Percentiles rank a stretch among this genome's conserved stretches.
These are phyloP conservation scores for Henricia sp. DNA, from an alignment of 53 echinoderm and acorn worm species.

Conservation along the genomic window DNA sequence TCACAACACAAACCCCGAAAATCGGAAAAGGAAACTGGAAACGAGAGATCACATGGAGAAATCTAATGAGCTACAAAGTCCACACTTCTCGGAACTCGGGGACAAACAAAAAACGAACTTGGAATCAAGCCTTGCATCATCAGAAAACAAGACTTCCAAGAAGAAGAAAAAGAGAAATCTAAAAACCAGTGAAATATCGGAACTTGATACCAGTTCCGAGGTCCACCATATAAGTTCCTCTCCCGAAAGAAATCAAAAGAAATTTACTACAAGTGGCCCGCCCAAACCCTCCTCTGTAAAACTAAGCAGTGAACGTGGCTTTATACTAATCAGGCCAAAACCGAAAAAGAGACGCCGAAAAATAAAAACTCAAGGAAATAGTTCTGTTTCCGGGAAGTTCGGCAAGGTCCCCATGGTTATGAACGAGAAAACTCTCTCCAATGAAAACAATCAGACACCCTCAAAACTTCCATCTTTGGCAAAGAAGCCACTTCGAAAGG, in stretches of 20 bases:
- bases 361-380: not conserved
- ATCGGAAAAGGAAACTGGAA: too few species aligned
- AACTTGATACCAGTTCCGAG: not conserved
- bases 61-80: too few species aligned
- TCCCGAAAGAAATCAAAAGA: not conserved
- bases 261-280: not conserved
- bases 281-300: not conserved
- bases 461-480: not conserved
- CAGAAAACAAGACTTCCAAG: not conserved
- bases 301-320: not conserved
- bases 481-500: not conserved
- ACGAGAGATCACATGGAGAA: too few species aligned
- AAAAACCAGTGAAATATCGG: not conserved
- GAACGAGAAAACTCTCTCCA: not conserved
- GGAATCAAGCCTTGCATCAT: not conserved
- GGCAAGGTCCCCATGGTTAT: not conserved
- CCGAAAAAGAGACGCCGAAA: not conserved
- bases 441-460: not conserved
- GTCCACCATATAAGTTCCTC: not conserved
- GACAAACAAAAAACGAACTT: too few species aligned
- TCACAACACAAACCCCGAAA: too few species aligned
- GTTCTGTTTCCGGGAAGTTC: not conserved
- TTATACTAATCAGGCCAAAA: not conserved
- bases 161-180: constrained; percentile 22
- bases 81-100: too few species aligned